These are phyloP conservation scores for Elegia similella DNA, from an alignment of 2,888 invertebrate genomes.

Conservation along the genomic window DNA sequence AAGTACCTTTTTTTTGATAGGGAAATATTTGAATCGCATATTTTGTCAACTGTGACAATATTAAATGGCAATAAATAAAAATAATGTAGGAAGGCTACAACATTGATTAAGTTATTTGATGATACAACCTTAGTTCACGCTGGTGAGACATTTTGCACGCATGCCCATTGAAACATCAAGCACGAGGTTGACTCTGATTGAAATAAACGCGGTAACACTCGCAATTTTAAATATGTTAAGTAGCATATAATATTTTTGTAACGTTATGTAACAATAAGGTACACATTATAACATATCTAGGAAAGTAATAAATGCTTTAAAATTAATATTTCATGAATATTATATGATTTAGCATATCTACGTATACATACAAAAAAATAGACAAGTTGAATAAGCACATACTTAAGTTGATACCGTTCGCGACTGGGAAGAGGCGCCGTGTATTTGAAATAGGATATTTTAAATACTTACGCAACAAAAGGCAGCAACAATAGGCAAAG, in stretches of 20 bases:
- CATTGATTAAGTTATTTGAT: too few species aligned
- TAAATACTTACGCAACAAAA: constrained; percentile 61
- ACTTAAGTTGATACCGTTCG: neutral
- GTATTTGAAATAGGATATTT: constrained; percentile 16
- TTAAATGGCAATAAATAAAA: too few species aligned
- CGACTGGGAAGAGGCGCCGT: constrained; percentile 1
- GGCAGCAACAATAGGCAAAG: constrained; percentile 54
- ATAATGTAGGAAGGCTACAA: too few species aligned
- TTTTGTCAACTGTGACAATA: too few species aligned
- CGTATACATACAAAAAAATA: neutral
- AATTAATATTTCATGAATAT: neutral
- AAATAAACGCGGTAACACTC: neutral
- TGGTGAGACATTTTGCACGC: neutral
- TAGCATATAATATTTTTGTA: neutral
- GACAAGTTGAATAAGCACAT: neutral
- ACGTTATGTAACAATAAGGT: neutral
- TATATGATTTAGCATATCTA: too few species aligned
- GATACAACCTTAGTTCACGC: neutral
- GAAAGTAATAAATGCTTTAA: neutral
- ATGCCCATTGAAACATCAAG: neutral
- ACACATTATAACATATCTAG: neutral
- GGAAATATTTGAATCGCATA: too few species aligned
- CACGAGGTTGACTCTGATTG: neutral
- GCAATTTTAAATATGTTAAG: neutral
- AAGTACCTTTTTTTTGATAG: too few species aligned